Percentiles rank a stretch among this genome's conserved stretches.
Conservation (phyloP, 2,797 vertebrate species). For the Martes flavigula region DNA sequence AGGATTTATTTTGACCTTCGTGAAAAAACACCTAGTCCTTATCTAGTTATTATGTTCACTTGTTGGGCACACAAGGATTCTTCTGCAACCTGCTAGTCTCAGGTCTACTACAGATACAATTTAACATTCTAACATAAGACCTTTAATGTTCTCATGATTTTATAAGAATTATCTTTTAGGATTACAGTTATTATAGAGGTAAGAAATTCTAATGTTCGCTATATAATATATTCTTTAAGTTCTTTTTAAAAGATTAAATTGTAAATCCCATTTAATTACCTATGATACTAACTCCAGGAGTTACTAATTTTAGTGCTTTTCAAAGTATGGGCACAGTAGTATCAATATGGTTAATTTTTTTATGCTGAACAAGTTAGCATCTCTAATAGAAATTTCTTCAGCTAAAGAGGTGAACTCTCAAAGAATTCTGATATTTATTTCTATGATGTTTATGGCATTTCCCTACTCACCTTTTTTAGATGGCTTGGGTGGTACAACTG, state of each 20-base stretch:
- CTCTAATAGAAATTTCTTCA: constrained; percentile 7
- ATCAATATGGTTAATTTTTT: not conserved
- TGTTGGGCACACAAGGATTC: not conserved
- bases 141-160: not conserved
- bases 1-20: not conserved
- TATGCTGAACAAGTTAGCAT: not conserved
- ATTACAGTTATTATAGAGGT: not conserved
- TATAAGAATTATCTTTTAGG: constrained; percentile 24
- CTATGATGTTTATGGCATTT: constrained; percentile 13
- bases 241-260: not conserved
- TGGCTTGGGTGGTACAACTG: constrained; percentile 94
- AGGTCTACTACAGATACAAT: not conserved
- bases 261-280: not conserved
- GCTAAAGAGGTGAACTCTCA: constrained; percentile 23
- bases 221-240: not conserved
- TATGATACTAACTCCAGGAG: not conserved
- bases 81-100: not conserved
- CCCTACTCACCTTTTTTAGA: constrained; percentile 91
- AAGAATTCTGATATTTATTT: constrained; percentile 6
- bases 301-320: constrained; percentile 9
- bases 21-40: not conserved
- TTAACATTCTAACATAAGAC: not conserved
- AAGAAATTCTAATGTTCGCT: not conserved
- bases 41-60: not conserved
- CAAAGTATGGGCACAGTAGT: not conserved